These are phyloP conservation scores for Phylloscopus collybita DNA, from an alignment of 2,797 vertebrate genomes.

Conservation along the genomic window DNA sequence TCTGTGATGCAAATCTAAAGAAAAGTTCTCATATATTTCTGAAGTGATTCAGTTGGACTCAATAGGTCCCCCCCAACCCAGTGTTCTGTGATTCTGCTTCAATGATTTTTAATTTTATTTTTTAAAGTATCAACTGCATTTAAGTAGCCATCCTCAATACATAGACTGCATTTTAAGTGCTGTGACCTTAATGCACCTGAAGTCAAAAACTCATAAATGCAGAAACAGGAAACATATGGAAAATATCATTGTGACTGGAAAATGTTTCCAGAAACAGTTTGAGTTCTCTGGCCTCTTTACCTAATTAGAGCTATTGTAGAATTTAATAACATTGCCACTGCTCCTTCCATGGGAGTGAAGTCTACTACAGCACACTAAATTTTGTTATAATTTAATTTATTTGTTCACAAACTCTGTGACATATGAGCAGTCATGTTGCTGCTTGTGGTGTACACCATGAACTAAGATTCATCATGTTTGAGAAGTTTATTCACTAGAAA, in stretches of 20 bases:
- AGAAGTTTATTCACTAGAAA: not conserved
- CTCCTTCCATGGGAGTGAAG: not conserved
- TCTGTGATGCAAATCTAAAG: not conserved
- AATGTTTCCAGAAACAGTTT: conserved; percentile 35
- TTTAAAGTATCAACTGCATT: not conserved
- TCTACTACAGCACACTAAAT: not conserved
- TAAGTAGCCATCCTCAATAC: not conserved
- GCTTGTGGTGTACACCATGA: not conserved
- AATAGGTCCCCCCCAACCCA: not conserved
- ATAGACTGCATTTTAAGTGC: not conserved
- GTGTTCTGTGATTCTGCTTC: not conserved
- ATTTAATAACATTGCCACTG: not conserved
- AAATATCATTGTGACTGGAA: not conserved
- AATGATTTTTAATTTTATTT: not conserved
- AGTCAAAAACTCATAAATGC: not conserved
- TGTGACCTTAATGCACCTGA: not conserved
- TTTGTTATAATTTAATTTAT: not conserved
- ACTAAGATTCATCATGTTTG: not conserved
- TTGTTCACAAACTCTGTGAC: not conserved
- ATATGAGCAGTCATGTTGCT: not conserved
- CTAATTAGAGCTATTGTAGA: conserved; percentile 19
- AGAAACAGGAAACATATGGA: not conserved
- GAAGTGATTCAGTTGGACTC: not conserved
- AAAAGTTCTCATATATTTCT: conserved; percentile 49
- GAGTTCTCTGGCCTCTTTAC: conserved; percentile 47